Evolutionary conservation across 92 coral and sea anemone species (phyloP), one percentile per base, ranked within the genome.

Genomic region (Blastomussa wellsi): DNA sequence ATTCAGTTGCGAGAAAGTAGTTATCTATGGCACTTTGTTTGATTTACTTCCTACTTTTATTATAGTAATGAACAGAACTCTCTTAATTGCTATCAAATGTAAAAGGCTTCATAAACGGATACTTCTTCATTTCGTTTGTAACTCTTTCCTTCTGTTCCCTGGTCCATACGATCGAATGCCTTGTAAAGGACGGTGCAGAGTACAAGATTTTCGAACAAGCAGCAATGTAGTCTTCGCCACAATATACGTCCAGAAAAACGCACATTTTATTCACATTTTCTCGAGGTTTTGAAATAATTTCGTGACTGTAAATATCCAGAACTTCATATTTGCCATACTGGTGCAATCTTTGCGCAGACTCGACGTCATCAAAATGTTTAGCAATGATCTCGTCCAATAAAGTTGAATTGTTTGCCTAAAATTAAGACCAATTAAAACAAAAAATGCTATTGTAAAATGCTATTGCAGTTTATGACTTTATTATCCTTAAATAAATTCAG

Each of bases 141-240:
- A 79, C 82, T 35, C 35, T 38, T n/a, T 8, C 17, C 7, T 79
- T 79, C 72, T 57, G 82, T 59, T 79, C 38, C 12, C n/a, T 62
- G 8, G 71, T 59, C 82, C 72, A 79, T 10, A 14, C 72, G 11
- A 79, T 14, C 12, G 72, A 60, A 41, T 79, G 35, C 32, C 82
- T 79, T 24, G 72, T 79, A 5, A 31, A 5, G 7, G 82, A 57
- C 12, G 82, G 52, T 33, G 35, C 60, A 16, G 71, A 37, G 36
- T 19, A 78, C 31, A 78, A 6, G 0, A 35, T 4, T 16, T 24
- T 39, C 60, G 73, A 31, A 24, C 24, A 31, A 22, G 41, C 37
- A 8, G 39, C 78, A 32, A 73, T 17, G 13, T 9, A 73, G 51
- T 73, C 78, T 38, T 42, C 5, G n/a, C 24, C 31, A 22, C 55